A percentile compares a stretch with the other conserved stretches of the same genome.
phyloP scores from a whole-genome alignment of 2,797 vertebrate species.

The Antrozous pallidus region DNA sequence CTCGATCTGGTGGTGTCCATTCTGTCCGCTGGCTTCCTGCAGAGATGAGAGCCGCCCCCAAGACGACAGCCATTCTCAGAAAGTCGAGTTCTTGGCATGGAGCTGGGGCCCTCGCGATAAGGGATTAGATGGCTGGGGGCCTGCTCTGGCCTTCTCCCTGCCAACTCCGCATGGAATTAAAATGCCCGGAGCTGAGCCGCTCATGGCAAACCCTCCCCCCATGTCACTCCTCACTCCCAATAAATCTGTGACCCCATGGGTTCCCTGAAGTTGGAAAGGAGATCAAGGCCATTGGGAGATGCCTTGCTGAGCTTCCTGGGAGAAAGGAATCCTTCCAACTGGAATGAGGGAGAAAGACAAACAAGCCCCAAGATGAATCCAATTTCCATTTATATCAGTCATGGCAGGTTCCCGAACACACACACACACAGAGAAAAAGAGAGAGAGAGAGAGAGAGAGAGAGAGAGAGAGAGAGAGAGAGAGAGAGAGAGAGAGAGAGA shows the following conservation, averaged over 20 bases:
- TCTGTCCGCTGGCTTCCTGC: slow-evolving; percentile 64
- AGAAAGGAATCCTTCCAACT: slow-evolving; percentile 11
- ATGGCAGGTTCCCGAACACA: neutral
- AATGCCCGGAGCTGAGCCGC: neutral
- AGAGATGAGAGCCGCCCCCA: slow-evolving; percentile 66
- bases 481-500: too few relatives aligned
- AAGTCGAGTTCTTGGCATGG: slow-evolving; percentile 62
- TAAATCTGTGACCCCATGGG: neutral
- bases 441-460: too few relatives aligned
- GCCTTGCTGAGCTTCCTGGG: neutral
- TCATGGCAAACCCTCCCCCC: neutral
- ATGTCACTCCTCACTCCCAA: neutral
- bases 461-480: too few relatives aligned
- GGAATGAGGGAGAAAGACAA: neutral
- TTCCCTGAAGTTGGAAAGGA: slow-evolving; percentile 17
- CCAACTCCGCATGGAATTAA: slow-evolving; percentile 57
- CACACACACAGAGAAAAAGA: too few relatives aligned
- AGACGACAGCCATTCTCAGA: slow-evolving; percentile 61
- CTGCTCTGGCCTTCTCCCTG: slow-evolving; percentile 46
- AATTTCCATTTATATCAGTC: neutral
- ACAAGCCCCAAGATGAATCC: neutral
- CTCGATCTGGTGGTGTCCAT: slow-evolving; percentile 56
- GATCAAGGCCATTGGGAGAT: neutral
- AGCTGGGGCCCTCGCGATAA: slow-evolving; percentile 43
- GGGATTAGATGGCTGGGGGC: slow-evolving; percentile 65